Base-by-base conservation (phyloP, 30 jellyfish, hydroid and myxozoan species). In the Phacellophora camtschatica region DNA sequence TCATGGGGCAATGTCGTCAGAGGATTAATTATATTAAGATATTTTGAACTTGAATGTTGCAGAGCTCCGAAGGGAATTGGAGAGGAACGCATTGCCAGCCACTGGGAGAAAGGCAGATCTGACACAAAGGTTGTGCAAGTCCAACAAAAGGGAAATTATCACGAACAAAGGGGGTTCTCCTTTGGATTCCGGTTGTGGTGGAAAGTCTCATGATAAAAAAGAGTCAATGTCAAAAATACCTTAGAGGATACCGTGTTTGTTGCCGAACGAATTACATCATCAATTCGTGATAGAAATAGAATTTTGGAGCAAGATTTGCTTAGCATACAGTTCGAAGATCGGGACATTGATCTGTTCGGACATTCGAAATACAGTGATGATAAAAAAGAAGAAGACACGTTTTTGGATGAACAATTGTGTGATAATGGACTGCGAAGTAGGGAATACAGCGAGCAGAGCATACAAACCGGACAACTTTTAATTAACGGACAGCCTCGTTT, bases 281-380 rank as follows among this genome's bases (percentile, higher is more conserved):
- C 67, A 53, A 23, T 53, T 53, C 67, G 30, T 53, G 67, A 53
- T 23, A 53, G 53, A 39, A 39, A 39, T 39, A 39, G 53, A 39
- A 39, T 39, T 39, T 39, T 39, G 53, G 53, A 39, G 15, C 53
- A 53, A 18, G 67, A 53, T 53, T 23, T 13, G 30, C 23, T 13
- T 5, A 53, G 67, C 67, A 23, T 53, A 53, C 67, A 53, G 67
- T 53, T 23, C 30, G 67, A 53, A n/a, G 67, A 53, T 53, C 67
- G 22, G 67, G 67, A 53, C 67, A 53, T n/a, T 23, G 67, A 53
- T 53, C 30, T 53, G 67, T 53, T 16, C 55, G 55, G 16, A 42
- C 55, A 42, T 42, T 42, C 55, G 55, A 42, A 42, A 42, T 10
- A 42, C 16, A 42, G 55, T 42, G 55, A 42, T 42, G 55, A 42